Conservation (phyloP, 2,797 vertebrate species). For the Amblyraja radiata region DNA sequence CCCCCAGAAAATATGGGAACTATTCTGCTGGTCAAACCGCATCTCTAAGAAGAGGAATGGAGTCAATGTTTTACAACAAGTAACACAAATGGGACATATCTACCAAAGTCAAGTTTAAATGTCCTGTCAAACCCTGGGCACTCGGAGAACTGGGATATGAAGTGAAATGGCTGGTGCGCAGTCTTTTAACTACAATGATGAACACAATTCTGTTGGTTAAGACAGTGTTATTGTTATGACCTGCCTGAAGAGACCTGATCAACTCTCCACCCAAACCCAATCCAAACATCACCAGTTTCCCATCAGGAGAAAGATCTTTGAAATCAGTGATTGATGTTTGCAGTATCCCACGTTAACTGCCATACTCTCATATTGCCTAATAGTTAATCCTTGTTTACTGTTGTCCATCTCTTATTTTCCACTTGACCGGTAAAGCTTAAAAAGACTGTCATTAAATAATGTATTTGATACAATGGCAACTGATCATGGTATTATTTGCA, state of each 20-base stretch:
- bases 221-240: background rate
- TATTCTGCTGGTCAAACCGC: too few species aligned
- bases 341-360: too few species aligned
- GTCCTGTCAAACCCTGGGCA: background rate
- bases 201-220: background rate
- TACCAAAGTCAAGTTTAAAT: background rate
- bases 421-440: slow-evolving; percentile 20
- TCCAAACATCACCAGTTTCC: background rate
- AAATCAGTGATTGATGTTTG: background rate
- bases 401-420: background rate
- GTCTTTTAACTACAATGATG: too few species aligned
- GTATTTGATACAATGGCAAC: background rate
- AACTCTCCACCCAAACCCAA: background rate
- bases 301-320: background rate
- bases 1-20: too few species aligned
- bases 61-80: too few species aligned
- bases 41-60: too few species aligned
- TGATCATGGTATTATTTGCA: slow-evolving; percentile 8
- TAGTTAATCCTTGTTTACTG: background rate
- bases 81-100: background rate
- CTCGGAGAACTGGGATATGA: background rate
- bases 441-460: background rate
- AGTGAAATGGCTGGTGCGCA: background rate
- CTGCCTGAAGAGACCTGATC: background rate
- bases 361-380: background rate